Evolutionary conservation across 2,113 vertebrate species (phyloP), one percentile per base, ranked within the genome.

Genomic region (Sporophila hypoxantha): DNA sequence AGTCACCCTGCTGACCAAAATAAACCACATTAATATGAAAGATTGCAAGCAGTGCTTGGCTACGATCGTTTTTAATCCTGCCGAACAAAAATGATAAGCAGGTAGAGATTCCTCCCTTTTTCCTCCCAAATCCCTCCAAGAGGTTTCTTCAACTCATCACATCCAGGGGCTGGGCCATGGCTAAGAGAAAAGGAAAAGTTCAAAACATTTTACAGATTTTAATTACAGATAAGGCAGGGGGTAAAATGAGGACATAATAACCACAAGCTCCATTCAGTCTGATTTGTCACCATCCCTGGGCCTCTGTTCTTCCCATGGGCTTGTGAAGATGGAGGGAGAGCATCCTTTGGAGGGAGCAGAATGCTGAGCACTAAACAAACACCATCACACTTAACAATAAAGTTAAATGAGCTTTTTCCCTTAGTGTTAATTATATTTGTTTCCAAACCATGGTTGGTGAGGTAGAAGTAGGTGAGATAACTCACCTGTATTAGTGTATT

Each of bases 101-200:
- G 66, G 87, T 73, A 77, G 47, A 57, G 78, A 70, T 81, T 85
- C 42, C 23, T 87, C 15, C 17, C 7, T 7, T 39, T 76, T 57
- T 11, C 80, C 77, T 30, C 67, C 52, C 59, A 42, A 30, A 73
- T 57, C 42, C 60, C 70, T 84, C 32, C 70, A 88, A 82, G 55
- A 79, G 32, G 20, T 17, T 41, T 5, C n/a, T 87, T 73, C 70
- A 77, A 19, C 30, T 76, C 30, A 34, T 82, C 77, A 41, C 52
- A 65, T 85, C 71, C 73, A 71, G 44, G 26, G 79, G 37, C 78
- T 74, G 60, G 3, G 6, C 78, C 16, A 2, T 0, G 5, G 39
- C 57, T 47, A 95, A 93, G 49, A 76, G 78, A 66, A 88, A 77
- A 91, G 42, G 59, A 49, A 59, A 74, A 67, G 71, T 88, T 80